Evolutionary conservation across 2,113 vertebrate species (phyloP).

Genomic region (Cervus canadensis): DNA sequence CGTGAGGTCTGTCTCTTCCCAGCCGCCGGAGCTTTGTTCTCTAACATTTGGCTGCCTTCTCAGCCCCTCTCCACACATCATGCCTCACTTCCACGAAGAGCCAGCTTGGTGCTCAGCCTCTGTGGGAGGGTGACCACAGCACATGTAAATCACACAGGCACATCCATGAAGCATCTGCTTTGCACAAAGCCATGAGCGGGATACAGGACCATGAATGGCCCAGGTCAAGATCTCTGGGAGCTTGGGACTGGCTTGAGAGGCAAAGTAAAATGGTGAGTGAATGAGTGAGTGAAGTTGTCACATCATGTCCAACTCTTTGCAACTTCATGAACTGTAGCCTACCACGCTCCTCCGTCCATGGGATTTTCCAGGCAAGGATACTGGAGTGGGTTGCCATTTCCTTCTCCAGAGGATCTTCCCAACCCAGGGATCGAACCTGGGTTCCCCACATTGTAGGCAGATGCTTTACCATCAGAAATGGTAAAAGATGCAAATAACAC

Average conservation of each 20-base stretch:
- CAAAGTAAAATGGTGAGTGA: neutral
- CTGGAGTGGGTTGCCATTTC: neutral
- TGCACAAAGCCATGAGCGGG: neutral
- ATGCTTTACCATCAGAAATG: neutral
- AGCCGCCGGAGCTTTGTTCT: neutral
- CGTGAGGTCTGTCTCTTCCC: neutral
- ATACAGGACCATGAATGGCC: neutral
- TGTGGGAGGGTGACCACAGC: fast-evolving
- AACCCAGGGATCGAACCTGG: neutral
- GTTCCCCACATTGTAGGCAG: neutral
- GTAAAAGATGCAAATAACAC: neutral
- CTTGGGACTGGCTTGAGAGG: neutral
- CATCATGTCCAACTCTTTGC: neutral
- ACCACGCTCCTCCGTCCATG: neutral
- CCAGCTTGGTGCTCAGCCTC: neutral
- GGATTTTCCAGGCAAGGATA: neutral
- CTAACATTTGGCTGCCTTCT: neutral
- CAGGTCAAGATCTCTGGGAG: neutral
- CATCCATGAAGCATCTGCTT: neutral
- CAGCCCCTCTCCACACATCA: neutral
- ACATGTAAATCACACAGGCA: neutral
- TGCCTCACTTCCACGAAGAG: neutral
- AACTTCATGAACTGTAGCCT: neutral
- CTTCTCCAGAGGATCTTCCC: neutral
- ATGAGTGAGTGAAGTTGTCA: neutral